A percentile compares a stretch with the other conserved stretches of the same genome.
phyloP scores from a whole-genome alignment of 2,797 vertebrate species.

The Mormyrops attenuatus region DNA sequence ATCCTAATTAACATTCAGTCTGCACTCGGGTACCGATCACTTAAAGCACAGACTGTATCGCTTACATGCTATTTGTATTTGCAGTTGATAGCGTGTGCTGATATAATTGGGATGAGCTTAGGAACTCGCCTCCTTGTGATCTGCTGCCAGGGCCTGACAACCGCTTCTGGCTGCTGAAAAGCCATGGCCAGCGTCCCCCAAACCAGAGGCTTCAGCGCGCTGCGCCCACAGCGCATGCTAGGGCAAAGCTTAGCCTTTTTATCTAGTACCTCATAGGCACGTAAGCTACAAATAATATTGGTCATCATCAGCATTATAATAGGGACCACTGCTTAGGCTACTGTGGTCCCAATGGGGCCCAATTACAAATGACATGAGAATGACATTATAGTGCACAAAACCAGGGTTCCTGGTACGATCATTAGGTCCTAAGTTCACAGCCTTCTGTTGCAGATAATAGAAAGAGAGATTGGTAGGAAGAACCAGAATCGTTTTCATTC shows the following conservation, averaged over 20 bases:
- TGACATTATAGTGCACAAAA: background rate
- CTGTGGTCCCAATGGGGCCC: background rate
- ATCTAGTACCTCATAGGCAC: background rate
- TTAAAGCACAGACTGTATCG: slow-evolving; percentile 70
- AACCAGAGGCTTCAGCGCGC: background rate
- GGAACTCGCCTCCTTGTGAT: slow-evolving; percentile 74
- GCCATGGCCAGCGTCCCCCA: slow-evolving; percentile 5
- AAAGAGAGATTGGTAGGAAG: background rate
- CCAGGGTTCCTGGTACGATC: background rate
- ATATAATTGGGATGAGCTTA: slow-evolving; percentile 77
- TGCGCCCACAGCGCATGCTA: background rate
- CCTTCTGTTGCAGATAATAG: background rate
- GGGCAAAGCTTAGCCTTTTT: background rate
- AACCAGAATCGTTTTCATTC: background rate
- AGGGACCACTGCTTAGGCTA: background rate
- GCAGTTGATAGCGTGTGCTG: slow-evolving; percentile 61
- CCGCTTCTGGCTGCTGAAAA: background rate
- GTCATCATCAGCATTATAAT: background rate
- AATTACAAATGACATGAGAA: background rate
- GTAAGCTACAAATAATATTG: background rate
- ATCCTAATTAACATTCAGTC: slow-evolving; percentile 77
- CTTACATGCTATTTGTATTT: slow-evolving; percentile 80
- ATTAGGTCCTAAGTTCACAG: background rate
- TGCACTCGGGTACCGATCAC: slow-evolving; percentile 51
- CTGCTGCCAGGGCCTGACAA: slow-evolving; percentile 56